Conservation (phyloP, 2,888 invertebrate genomes). For the Leucophora obtusa region DNA sequence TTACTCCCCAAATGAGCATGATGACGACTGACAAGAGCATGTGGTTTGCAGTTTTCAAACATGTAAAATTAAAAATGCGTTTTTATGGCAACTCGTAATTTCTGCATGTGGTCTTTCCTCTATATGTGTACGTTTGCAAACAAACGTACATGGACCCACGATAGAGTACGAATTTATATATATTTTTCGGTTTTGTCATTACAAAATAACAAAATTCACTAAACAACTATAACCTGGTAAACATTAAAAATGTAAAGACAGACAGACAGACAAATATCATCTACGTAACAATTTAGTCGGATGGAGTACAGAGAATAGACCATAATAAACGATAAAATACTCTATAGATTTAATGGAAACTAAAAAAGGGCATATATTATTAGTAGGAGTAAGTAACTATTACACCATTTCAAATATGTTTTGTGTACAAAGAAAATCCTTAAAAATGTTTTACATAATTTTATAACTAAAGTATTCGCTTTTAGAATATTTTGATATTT, state of each 20-base stretch:
- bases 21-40: conserved; percentile 59
- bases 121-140: neutral
- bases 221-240: conserved; percentile 9
- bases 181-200: conserved; percentile 26
- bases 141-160: neutral
- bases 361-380: conserved; percentile 27
- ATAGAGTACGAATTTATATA: conserved; percentile 3
- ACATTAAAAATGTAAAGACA: neutral
- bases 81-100: conserved; percentile 64
- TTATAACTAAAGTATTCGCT: no score
- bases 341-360: neutral
- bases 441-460: no score
- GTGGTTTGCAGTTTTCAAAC: conserved; percentile 47
- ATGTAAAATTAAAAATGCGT: conserved; percentile 63
- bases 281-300: neutral
- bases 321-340: conserved; percentile 12
- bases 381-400: neutral
- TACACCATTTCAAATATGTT: neutral
- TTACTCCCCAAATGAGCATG: conserved; percentile 53
- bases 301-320: neutral
- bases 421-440: no score
- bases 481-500: no score
- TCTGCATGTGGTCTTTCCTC: conserved; percentile 55
- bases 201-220: conserved; percentile 14
- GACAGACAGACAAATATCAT: neutral